These are phyloP conservation scores for Gymnodraco acuticeps DNA, from an alignment of 2,797 vertebrate species.

Conservation along the genomic window DNA sequence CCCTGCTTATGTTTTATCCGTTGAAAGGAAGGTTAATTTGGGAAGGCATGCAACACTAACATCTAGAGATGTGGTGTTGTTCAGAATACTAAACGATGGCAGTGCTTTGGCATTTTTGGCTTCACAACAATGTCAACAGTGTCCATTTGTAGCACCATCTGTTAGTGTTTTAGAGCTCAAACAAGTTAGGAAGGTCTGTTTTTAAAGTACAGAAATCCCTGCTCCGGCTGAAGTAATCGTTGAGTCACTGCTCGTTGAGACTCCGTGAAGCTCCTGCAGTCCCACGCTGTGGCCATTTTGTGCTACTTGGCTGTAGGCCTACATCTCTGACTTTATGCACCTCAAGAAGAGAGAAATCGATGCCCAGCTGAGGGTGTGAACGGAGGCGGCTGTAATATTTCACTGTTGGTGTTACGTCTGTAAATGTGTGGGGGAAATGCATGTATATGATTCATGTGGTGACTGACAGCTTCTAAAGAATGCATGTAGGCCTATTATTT, in stretches of 20 bases:
- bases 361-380: slow-evolving; percentile 65
- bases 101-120: slow-evolving; percentile 21
- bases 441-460: slow-evolving; percentile 27
- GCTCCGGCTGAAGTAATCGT: slow-evolving; percentile 16
- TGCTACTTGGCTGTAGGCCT: slow-evolving; percentile 39
- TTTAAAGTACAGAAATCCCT: slow-evolving; percentile 15
- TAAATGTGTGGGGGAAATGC: slow-evolving; percentile 34
- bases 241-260: slow-evolving; percentile 58
- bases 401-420: slow-evolving; percentile 42
- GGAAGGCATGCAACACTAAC: background rate
- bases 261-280: slow-evolving; percentile 39
- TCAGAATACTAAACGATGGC: slow-evolving; percentile 12
- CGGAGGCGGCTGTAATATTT: slow-evolving; percentile 54
- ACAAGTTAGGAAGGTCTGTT: background rate
- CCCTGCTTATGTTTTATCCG: slow-evolving; percentile 1
- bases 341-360: slow-evolving; percentile 70
- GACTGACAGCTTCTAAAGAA: slow-evolving; percentile 37
- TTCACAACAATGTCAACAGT: background rate
- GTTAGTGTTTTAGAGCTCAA: slow-evolving; percentile 28
- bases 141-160: slow-evolving; percentile 37
- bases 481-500: background rate
- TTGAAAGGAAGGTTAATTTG: slow-evolving; percentile 27
- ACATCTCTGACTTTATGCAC: slow-evolving; percentile 58
- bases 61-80: slow-evolving; percentile 6
- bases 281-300: slow-evolving; percentile 50